Base-by-base conservation (phyloP, 2,888 invertebrate genomes). In the Lasioglossum pauxillum region DNA sequence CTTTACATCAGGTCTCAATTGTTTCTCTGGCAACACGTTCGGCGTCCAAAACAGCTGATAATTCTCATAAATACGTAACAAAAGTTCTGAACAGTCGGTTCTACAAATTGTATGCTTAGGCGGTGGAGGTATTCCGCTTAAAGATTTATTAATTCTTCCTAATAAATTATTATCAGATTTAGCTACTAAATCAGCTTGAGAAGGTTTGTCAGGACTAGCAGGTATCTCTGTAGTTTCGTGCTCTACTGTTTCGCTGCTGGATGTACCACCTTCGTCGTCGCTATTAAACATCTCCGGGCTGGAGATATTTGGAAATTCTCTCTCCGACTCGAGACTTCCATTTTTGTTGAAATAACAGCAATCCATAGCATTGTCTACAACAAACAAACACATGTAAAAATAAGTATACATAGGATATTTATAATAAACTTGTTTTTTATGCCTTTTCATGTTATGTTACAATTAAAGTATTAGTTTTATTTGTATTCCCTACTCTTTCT, bases 101-200 rank as follows among this genome's bases (percentile, higher is more conserved):
- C 97, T 97, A 41, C 97, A 95, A 60, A 96, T 96, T 23, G 98
- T 98, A 19, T 97, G 96, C 41, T 97, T 97, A 0, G 97, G 98
- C 16, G 98, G 98, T 38, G 98, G 98, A 14, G 97, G 96, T 0
- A 98, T 96, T 1, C 98, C 98, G 88, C 96, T 96, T 14, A 98
- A 95, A 73, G 96, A 96, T 93, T 96, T 96, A 94, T 97, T 96
- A 75, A 96, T 94, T 87, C 95, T 94, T 72, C 92, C 95, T 38
- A 96, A 88, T 82, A 96, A 89, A 87, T 93, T 94, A 35, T 92
- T 90, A 90, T 96, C 96, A 4, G 94, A 94, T 80, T 88, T 92
- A 4, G 80, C 76, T 46, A 95, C 82, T 12, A 93, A 85, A 76
- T 95, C 94, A 10, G 91, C 91, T 27, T 90, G 91, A 5, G 93